A percentile compares a stretch with the other conserved stretches of the same genome.
Evolutionary conservation across 2,113 vertebrate genomes (phyloP).

Genomic region (Charina bottae): DNA sequence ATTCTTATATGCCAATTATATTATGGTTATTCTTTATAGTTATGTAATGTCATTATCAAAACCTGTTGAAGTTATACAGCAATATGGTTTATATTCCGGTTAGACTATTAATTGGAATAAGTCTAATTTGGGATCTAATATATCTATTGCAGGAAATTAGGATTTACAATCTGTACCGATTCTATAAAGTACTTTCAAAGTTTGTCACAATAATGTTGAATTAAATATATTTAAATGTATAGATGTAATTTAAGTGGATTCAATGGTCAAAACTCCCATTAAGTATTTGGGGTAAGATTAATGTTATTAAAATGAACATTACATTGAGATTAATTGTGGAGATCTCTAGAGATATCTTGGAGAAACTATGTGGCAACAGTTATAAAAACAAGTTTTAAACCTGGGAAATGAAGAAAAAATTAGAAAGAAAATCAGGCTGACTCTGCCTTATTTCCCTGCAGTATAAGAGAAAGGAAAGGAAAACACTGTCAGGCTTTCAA

Average conservation of each 20-base stretch:
- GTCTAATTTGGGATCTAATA: not conserved
- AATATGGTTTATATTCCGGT: not conserved
- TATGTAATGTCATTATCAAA: not conserved
- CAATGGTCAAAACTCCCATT: no score
- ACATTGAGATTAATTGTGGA: not conserved
- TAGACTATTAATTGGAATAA: not conserved
- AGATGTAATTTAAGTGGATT: no score
- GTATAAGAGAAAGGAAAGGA: not conserved
- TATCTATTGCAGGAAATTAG: not conserved
- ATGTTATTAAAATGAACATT: not conserved
- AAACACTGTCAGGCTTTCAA: not conserved
- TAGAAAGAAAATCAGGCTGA: not conserved
- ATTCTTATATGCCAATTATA: not conserved
- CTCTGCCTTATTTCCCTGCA: not conserved
- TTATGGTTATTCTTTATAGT: not conserved
- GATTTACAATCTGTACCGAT: no score
- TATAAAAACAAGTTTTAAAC: not conserved
- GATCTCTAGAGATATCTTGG: not conserved
- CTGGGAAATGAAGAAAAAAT: not conserved
- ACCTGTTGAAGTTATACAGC: not conserved
- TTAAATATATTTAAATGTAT: no score
- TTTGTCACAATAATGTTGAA: no score
- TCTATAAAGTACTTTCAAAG: no score
- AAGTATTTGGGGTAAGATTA: no score
- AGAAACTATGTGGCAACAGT: not conserved